Conservation (phyloP, 2,113 vertebrate species). For the Indicator indicator region DNA sequence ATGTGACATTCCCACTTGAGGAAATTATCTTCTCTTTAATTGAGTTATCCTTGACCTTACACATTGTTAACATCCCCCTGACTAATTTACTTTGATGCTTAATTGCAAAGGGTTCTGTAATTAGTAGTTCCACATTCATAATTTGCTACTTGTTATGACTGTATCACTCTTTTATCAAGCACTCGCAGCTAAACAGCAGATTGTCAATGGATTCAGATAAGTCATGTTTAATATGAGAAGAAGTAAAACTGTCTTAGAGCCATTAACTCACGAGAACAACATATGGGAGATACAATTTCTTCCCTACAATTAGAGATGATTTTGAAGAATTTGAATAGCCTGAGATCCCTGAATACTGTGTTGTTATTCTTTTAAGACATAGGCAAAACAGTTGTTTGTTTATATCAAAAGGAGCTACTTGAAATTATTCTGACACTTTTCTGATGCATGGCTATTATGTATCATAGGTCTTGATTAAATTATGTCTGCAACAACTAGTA, state of each 20-base stretch:
- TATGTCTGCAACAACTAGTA: not conserved
- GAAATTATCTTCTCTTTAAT: constrained; percentile 76
- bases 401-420: constrained; percentile 15
- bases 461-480: constrained; percentile 50
- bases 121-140: constrained; percentile 79
- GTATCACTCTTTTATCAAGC: constrained; percentile 72
- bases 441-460: not conserved
- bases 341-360: constrained; percentile 55
- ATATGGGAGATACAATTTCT: constrained; percentile 68
- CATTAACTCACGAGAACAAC: constrained; percentile 72
- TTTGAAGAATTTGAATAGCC: constrained; percentile 64
- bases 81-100: constrained; percentile 79
- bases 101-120: constrained; percentile 78
- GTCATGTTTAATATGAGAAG: constrained; percentile 70
- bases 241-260: constrained; percentile 70
- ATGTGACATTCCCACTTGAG: constrained; percentile 70
- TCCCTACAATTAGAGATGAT: constrained; percentile 66
- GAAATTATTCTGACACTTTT: constrained; percentile 49
- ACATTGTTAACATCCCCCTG: constrained; percentile 77
- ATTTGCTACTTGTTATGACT: constrained; percentile 77
- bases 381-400: constrained; percentile 56
- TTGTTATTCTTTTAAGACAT: constrained; percentile 55
- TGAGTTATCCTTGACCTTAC: constrained; percentile 81
- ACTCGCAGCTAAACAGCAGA: constrained; percentile 76
- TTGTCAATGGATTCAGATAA: constrained; percentile 77